Evolutionary conservation across 2,113 vertebrate genomes (phyloP).

Genomic region (Bufo bufo): DNA sequence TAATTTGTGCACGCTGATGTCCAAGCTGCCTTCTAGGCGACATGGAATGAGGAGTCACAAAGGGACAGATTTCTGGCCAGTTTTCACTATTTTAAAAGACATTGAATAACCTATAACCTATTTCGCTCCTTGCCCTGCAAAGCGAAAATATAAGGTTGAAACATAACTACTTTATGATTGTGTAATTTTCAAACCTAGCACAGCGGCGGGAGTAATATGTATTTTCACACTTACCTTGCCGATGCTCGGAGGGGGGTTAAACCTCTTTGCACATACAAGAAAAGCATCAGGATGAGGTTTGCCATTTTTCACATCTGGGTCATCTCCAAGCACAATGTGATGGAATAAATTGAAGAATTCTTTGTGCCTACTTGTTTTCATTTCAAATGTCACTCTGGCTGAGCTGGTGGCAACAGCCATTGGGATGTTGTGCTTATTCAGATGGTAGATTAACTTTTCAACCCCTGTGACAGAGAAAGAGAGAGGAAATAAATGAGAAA

Average conservation of each 20-base stretch:
- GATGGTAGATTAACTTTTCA: constrained; percentile 79
- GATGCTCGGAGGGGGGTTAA: constrained; percentile 72
- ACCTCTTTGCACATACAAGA: constrained; percentile 83
- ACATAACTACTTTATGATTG: constrained; percentile 8
- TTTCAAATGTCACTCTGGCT: constrained; percentile 67
- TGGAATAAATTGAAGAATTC: constrained; percentile 81
- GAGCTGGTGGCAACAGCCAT: constrained; percentile 89
- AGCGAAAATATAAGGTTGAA: background rate
- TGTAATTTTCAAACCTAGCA: constrained; percentile 9
- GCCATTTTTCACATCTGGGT: constrained; percentile 78
- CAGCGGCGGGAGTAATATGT: constrained; percentile 4
- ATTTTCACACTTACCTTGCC: constrained; percentile 74
- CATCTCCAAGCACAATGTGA: constrained; percentile 87
- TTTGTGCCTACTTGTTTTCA: constrained; percentile 81
- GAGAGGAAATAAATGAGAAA: constrained; percentile 38
- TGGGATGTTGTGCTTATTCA: constrained; percentile 77
- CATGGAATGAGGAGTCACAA: background rate
- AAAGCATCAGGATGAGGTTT: constrained; percentile 89
- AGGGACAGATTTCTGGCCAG: background rate
- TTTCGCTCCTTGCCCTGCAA: background rate
- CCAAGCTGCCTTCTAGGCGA: background rate
- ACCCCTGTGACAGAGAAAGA: constrained; percentile 74
- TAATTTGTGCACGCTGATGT: background rate
- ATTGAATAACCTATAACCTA: background rate
- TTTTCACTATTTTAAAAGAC: background rate